Evolutionary conservation across 2,888 invertebrate species (phyloP).

Genomic region (Melanotus villosus): DNA sequence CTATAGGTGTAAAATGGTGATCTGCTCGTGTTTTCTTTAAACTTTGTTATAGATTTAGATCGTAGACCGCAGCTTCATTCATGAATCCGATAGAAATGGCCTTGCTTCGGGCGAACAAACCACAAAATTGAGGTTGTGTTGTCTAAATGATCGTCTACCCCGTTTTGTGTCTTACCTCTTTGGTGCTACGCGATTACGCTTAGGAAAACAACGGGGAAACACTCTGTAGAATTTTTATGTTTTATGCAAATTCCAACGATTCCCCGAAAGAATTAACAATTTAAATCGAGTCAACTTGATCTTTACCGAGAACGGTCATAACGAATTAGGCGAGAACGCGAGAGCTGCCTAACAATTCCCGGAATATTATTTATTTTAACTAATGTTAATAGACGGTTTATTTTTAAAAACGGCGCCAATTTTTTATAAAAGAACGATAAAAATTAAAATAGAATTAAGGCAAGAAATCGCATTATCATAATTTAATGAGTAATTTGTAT

Average conservation of each 20-base stretch:
- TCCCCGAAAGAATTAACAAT: conserved; percentile 32
- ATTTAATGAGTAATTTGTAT: not conserved
- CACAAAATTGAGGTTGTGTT: conserved; percentile 44
- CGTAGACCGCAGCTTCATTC: conserved; percentile 47
- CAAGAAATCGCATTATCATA: not conserved
- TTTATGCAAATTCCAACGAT: conserved; percentile 3
- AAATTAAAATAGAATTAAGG: not conserved
- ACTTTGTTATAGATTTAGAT: conserved; percentile 46
- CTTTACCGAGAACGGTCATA: conserved; percentile 23
- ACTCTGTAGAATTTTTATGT: conserved; percentile 12
- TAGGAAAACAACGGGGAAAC: not conserved
- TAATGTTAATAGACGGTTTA: conserved; percentile 20
- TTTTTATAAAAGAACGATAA: conserved; percentile 11
- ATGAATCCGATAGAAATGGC: conserved; percentile 43
- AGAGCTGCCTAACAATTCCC: conserved; percentile 14
- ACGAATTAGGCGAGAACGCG: conserved; percentile 25
- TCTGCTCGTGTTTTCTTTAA: conserved; percentile 26
- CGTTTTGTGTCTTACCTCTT: conserved; percentile 15
- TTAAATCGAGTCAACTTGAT: conserved; percentile 18
- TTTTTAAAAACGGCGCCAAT: conserved; percentile 31
- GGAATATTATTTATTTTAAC: conserved; percentile 26
- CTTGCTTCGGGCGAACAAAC: conserved; percentile 46
- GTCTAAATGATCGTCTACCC: conserved; percentile 43
- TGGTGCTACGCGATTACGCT: not conserved
- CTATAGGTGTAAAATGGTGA: conserved; percentile 31